phyloP scores from a whole-genome alignment of 2,888 invertebrate species.

The Thecocarcelia acutangulata region DNA sequence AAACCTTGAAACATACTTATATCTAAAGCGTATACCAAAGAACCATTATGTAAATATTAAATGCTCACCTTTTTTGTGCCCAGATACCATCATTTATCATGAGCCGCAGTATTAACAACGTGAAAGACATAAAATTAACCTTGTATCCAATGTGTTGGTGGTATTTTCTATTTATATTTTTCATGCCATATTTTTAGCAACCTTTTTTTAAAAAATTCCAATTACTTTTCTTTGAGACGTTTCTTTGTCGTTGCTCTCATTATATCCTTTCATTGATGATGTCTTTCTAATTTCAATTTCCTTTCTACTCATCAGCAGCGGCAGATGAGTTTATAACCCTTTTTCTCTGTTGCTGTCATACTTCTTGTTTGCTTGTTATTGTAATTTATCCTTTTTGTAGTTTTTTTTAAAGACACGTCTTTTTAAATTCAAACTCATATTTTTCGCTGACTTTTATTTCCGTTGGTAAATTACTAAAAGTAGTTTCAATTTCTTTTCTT shows the following conservation, averaged over 20 bases:
- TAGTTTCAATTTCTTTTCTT: conserved; percentile 53
- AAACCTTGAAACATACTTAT: too few species aligned
- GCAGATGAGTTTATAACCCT: conserved; percentile 29
- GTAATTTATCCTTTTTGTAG: neutral
- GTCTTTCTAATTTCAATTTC: conserved; percentile 53
- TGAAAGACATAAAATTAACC: too few species aligned
- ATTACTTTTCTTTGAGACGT: conserved; percentile 1
- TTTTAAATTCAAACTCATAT: conserved; percentile 52
- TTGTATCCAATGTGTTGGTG: too few species aligned
- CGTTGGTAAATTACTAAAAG: conserved; percentile 62
- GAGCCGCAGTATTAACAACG: too few species aligned
- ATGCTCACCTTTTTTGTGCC: too few species aligned
- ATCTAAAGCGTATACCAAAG: too few species aligned
- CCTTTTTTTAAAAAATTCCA: conserved; percentile 17
- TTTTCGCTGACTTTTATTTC: conserved; percentile 66
- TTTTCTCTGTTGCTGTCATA: conserved; percentile 1
- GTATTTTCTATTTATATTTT: too few species aligned
- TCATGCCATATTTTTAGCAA: neutral
- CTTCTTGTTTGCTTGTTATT: neutral
- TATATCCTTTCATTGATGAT: neutral
- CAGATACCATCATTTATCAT: too few species aligned
- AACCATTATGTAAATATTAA: too few species aligned
- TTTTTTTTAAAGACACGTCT: neutral
- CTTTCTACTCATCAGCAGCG: conserved; percentile 29
- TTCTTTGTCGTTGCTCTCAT: conserved; percentile 7